Base-by-base conservation (phyloP, 2,113 vertebrate species). In the Chaenogobius annularis region DNA sequence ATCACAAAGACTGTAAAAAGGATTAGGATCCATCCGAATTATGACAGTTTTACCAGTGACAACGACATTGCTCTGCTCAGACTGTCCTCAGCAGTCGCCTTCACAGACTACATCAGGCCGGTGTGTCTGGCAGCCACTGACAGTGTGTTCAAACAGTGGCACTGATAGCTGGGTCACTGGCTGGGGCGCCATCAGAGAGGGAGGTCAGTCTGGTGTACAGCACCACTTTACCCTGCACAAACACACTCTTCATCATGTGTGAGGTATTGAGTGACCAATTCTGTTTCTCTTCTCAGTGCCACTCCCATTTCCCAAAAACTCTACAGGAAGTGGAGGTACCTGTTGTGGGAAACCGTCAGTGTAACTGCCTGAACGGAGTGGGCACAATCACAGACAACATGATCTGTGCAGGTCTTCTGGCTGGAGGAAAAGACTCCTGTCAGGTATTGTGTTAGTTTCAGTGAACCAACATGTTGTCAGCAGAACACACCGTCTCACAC, bases 31-130 rank as follows among this genome's bases (percentile, higher is more conserved):
- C 90, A 95, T 67, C 79, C 89, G 7, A 61, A 61, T 11, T 95
- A 90, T 69, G 68, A 47, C 0, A 40, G 73, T 0, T 13, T 1
- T 55, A 91, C 87, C 14, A 78, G 62, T 0, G 5, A 90, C 61
- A 93, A 95, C 0, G 95, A 96, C 81, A 90, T 95, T 0, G 92
- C 93, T 0, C 92, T 95, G n/a, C 20, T 95, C 63, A 89, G 20
- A 54, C 90, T 96, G n/a, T 71, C 26, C 0, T 52, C 6, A 2
- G 61, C 93, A 0, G 83, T 95, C 55, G 13, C 1, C 0, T 95
- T 93, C 81, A 88, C 87, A n/a, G 82, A 92, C 70, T 85, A 82
- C 43, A 87, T 96, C 80, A 87, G 79, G 71, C 94, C 95, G 11
- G 83, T 95, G 80, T 96, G 94, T 80, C 88, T 95, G 72, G 94